Percentiles rank a stretch among this genome's conserved stretches.
Evolutionary conservation across 2,113 vertebrate genomes (phyloP).

Genomic region (Passer domesticus): DNA sequence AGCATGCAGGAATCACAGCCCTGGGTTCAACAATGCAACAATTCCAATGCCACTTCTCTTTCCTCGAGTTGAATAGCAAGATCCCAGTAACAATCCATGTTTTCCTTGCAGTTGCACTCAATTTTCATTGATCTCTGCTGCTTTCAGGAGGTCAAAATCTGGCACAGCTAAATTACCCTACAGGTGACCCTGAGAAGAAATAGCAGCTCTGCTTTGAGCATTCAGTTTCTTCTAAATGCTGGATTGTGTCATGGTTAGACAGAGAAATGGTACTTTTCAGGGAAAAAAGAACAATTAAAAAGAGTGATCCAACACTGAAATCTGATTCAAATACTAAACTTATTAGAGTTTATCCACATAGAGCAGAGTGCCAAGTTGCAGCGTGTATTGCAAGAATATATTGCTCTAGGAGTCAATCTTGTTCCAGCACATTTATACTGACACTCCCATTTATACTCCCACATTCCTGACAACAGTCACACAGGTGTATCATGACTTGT

Average conservation of each 20-base stretch:
- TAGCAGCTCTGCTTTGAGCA: not conserved
- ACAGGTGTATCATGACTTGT: not conserved
- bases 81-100: not conserved
- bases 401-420: not conserved
- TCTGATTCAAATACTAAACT: not conserved
- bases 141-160: not conserved
- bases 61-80: not conserved
- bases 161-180: not conserved
- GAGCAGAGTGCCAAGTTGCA: not conserved
- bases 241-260: not conserved
- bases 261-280: not conserved
- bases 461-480: not conserved
- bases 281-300: not conserved
- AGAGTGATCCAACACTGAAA: not conserved
- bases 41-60: not conserved
- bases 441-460: not conserved
- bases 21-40: not conserved
- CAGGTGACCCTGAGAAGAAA: not conserved
- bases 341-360: not conserved
- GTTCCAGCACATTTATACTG: not conserved
- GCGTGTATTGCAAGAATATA: not conserved
- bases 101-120: not conserved
- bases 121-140: not conserved
- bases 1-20: not conserved
- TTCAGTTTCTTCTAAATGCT: not conserved